Conservation (phyloP, 2,797 vertebrate species). For the Sebastiscus albofasciatus region DNA sequence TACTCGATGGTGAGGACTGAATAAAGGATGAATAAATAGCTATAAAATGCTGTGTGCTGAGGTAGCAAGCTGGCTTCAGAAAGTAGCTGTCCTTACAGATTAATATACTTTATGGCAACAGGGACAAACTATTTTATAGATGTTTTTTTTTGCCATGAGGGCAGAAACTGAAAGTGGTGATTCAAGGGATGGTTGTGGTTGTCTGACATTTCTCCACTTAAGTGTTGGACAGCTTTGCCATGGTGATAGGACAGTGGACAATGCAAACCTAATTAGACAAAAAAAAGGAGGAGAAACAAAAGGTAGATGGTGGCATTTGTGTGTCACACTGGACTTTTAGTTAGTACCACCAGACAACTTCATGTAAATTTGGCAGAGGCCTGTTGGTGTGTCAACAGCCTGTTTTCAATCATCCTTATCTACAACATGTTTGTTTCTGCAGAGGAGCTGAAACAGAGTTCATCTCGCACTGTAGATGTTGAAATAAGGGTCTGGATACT, state of each 20-base stretch:
- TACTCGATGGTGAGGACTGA: no score
- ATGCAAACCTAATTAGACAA: conserved; percentile 39
- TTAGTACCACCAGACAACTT: conserved; percentile 12
- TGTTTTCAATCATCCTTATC: conserved; percentile 17
- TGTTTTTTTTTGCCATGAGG: no score
- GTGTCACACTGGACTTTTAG: conserved; percentile 14
- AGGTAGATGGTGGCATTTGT: conserved; percentile 16
- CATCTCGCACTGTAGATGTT: background rate
- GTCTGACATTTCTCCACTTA: no score
- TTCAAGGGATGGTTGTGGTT: no score
- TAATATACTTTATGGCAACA: no score
- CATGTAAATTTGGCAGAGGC: conserved; percentile 10
- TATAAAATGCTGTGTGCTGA: no score
- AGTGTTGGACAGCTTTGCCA: no score
- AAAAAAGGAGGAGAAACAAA: conserved; percentile 27
- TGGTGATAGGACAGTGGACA: conserved; percentile 29
- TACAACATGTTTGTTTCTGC: background rate
- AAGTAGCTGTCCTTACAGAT: no score
- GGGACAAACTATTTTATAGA: no score
- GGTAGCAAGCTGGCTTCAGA: no score
- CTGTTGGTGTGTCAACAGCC: background rate
- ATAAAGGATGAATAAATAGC: no score
- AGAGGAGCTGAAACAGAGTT: conserved; percentile 11
- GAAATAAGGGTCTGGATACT: conserved; percentile 17
- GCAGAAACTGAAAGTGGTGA: no score